These are phyloP conservation scores for Agrenia bidenticulata DNA, from an alignment of 2,888 invertebrate species.

Conservation along the genomic window DNA sequence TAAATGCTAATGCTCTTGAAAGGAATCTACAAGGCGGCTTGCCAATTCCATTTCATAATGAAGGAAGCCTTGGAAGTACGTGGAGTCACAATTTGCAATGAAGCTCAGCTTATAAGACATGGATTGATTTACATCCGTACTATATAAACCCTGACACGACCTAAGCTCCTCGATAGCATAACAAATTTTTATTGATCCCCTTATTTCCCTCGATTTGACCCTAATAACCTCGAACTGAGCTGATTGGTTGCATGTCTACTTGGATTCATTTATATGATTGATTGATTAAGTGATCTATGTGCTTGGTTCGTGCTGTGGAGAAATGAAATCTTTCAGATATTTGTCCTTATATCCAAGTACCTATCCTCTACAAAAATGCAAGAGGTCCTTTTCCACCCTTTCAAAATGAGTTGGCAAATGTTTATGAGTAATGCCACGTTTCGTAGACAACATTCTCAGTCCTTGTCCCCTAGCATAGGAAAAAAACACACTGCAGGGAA, in stretches of 20 bases:
- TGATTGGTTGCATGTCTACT: constrained; percentile 9
- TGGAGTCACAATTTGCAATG: neutral
- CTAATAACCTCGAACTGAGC: neutral
- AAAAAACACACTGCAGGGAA: too few relatives aligned
- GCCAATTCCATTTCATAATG: neutral
- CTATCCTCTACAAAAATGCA: too few relatives aligned
- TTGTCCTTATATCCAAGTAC: too few relatives aligned
- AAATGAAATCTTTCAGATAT: too few relatives aligned
- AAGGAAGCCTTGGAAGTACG: neutral
- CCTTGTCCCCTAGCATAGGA: too few relatives aligned
- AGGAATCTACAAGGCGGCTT: neutral
- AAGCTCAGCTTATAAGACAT: neutral
- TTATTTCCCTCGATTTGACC: constrained; percentile 2
- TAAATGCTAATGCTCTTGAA: too few relatives aligned
- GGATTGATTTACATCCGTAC: constrained; percentile 8
- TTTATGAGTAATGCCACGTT: too few relatives aligned
- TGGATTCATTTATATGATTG: constrained; percentile 3
- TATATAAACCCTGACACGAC: neutral
- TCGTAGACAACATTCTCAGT: too few relatives aligned
- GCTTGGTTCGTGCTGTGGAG: neutral
- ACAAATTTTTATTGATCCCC: neutral
- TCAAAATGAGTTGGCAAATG: too few relatives aligned
- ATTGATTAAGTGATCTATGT: constrained; percentile 12
- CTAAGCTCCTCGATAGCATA: neutral
- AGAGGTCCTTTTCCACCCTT: too few relatives aligned